A percentile compares a stretch with the other conserved stretches of the same genome.
These are phyloP conservation scores for Pyrocoelia pectoralis DNA, from an alignment of 2,888 invertebrate species.

Conservation along the genomic window DNA sequence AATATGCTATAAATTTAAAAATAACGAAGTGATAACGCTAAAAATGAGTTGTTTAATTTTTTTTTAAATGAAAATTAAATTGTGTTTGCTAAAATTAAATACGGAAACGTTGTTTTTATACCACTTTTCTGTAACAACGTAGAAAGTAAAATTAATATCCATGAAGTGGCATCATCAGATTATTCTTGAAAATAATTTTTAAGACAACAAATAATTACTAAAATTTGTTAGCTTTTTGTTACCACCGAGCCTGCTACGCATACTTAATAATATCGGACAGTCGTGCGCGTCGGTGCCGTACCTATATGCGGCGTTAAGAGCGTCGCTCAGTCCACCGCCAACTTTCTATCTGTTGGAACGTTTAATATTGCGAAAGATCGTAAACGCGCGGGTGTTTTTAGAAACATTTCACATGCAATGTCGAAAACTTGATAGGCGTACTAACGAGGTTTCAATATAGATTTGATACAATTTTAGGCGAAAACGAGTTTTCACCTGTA, in stretches of 20 bases:
- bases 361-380: slow-evolving; percentile 31
- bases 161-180: slow-evolving; percentile 29
- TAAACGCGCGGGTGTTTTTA: slow-evolving; percentile 37
- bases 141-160: slow-evolving; percentile 25
- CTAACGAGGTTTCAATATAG: slow-evolving; percentile 13
- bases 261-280: slow-evolving; percentile 35
- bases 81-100: slow-evolving; percentile 9
- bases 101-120: slow-evolving; percentile 1
- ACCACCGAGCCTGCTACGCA: slow-evolving; percentile 33
- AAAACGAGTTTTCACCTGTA: background rate
- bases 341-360: slow-evolving; percentile 55
- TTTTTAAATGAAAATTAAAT: slow-evolving; percentile 3
- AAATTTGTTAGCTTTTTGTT: slow-evolving; percentile 37
- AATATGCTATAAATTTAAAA: background rate
- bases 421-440: slow-evolving; percentile 16
- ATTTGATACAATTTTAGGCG: slow-evolving; percentile 15
- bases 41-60: background rate
- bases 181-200: slow-evolving; percentile 33
- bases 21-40: background rate
- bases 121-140: background rate
- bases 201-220: slow-evolving; percentile 36
- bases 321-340: slow-evolving; percentile 57
- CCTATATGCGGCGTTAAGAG: slow-evolving; percentile 45
- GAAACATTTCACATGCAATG: slow-evolving; percentile 28
- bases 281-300: slow-evolving; percentile 46